Evolutionary conservation across 2,797 vertebrate genomes (phyloP), one percentile per base, ranked within the genome.

Genomic region (Allobates femoralis): DNA sequence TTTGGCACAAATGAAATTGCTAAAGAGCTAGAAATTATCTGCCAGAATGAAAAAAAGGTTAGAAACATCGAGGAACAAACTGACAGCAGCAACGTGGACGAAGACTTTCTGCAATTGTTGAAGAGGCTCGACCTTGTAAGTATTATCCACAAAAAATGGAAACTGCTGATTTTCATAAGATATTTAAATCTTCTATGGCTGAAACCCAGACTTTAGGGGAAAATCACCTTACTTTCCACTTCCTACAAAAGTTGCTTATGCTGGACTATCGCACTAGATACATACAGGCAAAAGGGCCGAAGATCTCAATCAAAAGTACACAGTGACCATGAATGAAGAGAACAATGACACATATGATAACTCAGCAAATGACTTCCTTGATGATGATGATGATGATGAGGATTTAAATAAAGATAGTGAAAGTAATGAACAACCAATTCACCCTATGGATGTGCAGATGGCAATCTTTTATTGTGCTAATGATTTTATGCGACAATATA

Each of bases 361-460:
- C 83, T 55, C 28, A 15, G 85, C 89, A 75, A 75, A 66, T 89
- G 64, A 87, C 3, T 30, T 89, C 0, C 30, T 77, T 51, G 81
- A 51, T 58, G 11, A 91, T 34, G 84, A 0, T 0, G 79, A 0
- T 2, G 16, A 41, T 0, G 79, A 0, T 2, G 16, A 41, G 0
- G 0, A 1, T 3, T 2, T 18, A 5, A 0, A 28, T n/a, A 0
- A 15, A 1, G 56, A 82, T 53, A 11, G 0, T 18, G 11, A 46
- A 79, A 79, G 15, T 8, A 8, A 23, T 16, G 21, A 26, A 10
- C 18, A 60, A 32, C 5, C 51, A 21, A 81, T 94, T 23, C 92
- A 94, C 81, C 94, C 93, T 73, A 91, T 95, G 91, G 93, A 95
- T 60, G 87, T 94, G 46, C 94, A 95, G 62, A 95, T 95, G 94